Evolutionary conservation across 2,113 vertebrate genomes (phyloP), one percentile per base, ranked within the genome.

Genomic region (Gopherus evgoodei): DNA sequence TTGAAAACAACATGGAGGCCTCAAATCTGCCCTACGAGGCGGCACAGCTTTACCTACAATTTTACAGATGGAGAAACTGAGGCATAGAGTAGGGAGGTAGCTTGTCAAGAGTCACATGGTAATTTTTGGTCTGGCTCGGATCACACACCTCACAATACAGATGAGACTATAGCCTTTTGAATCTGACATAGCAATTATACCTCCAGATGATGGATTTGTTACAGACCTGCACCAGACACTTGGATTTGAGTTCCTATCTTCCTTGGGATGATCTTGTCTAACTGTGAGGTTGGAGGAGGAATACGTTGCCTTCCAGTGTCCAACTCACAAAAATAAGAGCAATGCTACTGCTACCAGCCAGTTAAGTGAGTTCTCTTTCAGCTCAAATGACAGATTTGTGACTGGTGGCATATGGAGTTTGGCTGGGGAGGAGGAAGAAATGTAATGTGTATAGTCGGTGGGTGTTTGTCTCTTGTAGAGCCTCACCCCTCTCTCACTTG

Each of bases 11-110:
- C 1, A 42, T 27, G 62, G 90, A 80, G 81, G 78, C 35, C 79
- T 90, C 81, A 85, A 47, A 50, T 21, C 84, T 17, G 50, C 19
- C 59, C 4, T 3, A 27, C 10, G 88, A n/a, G 54, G 14, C 42
- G 72, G 44, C 5, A 31, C 0, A 24, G 2, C 2, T 24, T n/a
- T 31, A 47, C 49, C 82, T 56, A 2, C 22, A 75, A 27, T 17
- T 49, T 88, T 29, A 17, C 5, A 85, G 79, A 16, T 47, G n/a
- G 83, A 81, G 93, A 97, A 96, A 95, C 89, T 87, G 91, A 95
- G 93, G 91, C 76, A 91, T 1, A 21, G 72, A 21, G 19, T 88
- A 50, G 62, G 8, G 47, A 44, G 84, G 49, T 2, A 0, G 75
- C 6, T 0, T 0, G 17, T 84, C 49, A 4, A 25, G 35, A 29